A percentile compares a stretch with the other conserved stretches of the same genome.
Evolutionary conservation across 2,797 vertebrate genomes (phyloP).

Genomic region (Phoebastria nigripes): DNA sequence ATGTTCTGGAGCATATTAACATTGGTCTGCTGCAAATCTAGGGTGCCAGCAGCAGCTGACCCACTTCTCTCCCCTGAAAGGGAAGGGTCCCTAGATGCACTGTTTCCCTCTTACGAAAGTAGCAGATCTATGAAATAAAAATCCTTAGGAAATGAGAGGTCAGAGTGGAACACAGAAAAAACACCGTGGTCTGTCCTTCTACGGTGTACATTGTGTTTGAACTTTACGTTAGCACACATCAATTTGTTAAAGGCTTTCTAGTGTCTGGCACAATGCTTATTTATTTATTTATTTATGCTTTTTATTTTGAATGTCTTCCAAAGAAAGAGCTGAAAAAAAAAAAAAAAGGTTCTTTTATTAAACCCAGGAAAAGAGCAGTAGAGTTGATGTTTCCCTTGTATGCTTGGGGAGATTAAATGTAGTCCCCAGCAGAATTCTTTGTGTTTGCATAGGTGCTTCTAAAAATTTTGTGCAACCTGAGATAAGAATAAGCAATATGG

Average conservation of each 20-base stretch:
- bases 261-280: not conserved
- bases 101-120: not conserved
- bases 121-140: not conserved
- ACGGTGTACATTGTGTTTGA: accelerated
- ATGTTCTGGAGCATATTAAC: not conserved
- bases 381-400: not conserved
- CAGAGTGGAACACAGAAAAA: not conserved
- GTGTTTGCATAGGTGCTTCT: not conserved
- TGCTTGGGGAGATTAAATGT: not conserved
- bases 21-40: not conserved
- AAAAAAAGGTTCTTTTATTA: not conserved
- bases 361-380: not conserved
- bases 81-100: not conserved
- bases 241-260: not conserved
- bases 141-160: not conserved
- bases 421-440: not conserved
- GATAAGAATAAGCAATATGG: not conserved
- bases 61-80: not conserved
- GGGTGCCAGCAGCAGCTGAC: not conserved
- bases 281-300: not conserved
- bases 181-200: accelerated
- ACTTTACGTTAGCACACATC: not conserved
- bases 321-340: not conserved
- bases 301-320: not conserved
- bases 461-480: not conserved